phyloP scores from a whole-genome alignment of 2,888 invertebrate genomes.

The Pristionchus entomophagus region DNA sequence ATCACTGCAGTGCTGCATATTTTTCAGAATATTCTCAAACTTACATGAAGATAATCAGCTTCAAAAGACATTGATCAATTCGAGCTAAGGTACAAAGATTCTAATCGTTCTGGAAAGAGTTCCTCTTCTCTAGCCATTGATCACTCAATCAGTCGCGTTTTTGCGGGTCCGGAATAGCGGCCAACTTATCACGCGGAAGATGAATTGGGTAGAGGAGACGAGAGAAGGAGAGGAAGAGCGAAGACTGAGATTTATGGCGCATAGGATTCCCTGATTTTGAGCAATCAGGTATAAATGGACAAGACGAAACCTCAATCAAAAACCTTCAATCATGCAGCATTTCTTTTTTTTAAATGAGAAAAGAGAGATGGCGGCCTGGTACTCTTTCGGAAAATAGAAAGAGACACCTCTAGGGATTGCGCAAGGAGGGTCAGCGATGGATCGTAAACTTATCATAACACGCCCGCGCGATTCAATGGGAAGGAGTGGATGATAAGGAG shows the following conservation, averaged over 20 bases:
- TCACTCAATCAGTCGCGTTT: not conserved
- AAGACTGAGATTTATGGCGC: not conserved
- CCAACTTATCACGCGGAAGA: not conserved
- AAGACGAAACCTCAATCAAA: too few relatives aligned
- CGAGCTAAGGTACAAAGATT: not conserved
- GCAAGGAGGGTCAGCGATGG: not conserved
- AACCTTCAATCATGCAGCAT: too few relatives aligned
- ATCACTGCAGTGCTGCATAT: too few relatives aligned
- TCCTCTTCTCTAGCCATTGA: not conserved
- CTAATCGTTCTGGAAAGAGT: too few relatives aligned
- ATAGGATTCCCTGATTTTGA: too few relatives aligned
- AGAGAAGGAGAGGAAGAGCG: not conserved
- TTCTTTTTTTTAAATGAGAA: too few relatives aligned
- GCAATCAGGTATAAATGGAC: too few relatives aligned
- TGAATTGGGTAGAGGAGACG: not conserved
- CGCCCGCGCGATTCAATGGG: not conserved
- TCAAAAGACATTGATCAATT: too few relatives aligned
- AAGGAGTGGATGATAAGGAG: not conserved
- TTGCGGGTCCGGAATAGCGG: not conserved
- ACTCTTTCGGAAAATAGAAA: too few relatives aligned
- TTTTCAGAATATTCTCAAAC: too few relatives aligned
- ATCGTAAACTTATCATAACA: constrained; percentile 27
- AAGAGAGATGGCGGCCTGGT: too few relatives aligned
- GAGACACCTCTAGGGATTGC: not conserved
- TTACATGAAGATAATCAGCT: too few relatives aligned